Percentiles rank a stretch among this genome's conserved stretches.
Conservation (phyloP, 2,888 invertebrate genomes). For the Torymus auratus region DNA sequence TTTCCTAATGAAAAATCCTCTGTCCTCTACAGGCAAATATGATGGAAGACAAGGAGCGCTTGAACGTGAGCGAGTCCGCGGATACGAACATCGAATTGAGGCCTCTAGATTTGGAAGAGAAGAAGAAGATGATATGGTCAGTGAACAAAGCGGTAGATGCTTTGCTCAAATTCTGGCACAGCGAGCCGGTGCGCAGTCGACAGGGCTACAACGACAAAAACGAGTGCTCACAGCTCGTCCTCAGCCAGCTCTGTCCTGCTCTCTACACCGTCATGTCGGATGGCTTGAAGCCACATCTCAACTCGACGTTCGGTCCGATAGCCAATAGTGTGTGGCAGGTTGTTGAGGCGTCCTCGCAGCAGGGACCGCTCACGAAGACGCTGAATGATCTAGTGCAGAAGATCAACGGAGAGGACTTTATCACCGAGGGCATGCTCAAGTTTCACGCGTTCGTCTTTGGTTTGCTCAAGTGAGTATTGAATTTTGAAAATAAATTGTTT, state of each 20-base stretch:
- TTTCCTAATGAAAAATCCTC: not conserved
- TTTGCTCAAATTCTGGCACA: slow-evolving; percentile 82
- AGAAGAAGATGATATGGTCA: slow-evolving; percentile 82
- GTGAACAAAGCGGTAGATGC: slow-evolving; percentile 87
- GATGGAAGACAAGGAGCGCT: slow-evolving; percentile 59
- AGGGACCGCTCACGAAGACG: slow-evolving; percentile 90
- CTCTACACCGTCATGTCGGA: slow-evolving; percentile 90
- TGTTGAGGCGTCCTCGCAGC: slow-evolving; percentile 91
- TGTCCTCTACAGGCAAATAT: slow-evolving; percentile 56
- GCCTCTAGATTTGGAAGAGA: slow-evolving; percentile 80
- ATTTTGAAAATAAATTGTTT: no score
- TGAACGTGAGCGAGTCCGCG: slow-evolving; percentile 61
- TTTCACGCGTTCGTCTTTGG: slow-evolving; percentile 94
- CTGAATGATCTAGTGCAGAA: slow-evolving; percentile 89
- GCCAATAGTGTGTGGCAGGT: slow-evolving; percentile 94
- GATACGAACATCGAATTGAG: slow-evolving; percentile 75
- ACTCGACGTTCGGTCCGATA: slow-evolving; percentile 91
- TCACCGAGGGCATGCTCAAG: slow-evolving; percentile 90
- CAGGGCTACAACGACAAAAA: slow-evolving; percentile 78
- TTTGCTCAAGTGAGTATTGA: slow-evolving; percentile 85
- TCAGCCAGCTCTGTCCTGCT: slow-evolving; percentile 89
- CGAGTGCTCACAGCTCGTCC: slow-evolving; percentile 85
- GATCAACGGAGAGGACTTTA: slow-evolving; percentile 89
- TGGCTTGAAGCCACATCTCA: slow-evolving; percentile 87
- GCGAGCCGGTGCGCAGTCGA: slow-evolving; percentile 80